Percentiles rank a stretch among this genome's conserved stretches.
Evolutionary conservation across 2,113 vertebrate species (phyloP).

Genomic region (Atrichornis clamosus): DNA sequence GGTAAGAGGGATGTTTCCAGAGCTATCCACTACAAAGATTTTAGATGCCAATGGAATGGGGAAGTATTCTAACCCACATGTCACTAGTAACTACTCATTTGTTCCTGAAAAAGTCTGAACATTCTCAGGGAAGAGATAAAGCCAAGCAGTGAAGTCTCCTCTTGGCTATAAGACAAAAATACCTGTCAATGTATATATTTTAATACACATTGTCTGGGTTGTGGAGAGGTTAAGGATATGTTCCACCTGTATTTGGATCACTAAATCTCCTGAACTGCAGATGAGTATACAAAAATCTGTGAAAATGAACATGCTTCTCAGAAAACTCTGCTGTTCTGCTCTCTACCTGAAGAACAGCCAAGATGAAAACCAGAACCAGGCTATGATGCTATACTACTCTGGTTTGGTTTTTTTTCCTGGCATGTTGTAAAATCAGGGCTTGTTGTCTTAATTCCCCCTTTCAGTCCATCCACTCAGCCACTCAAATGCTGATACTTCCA

Average conservation of each 20-base stretch:
- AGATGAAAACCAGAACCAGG: slow-evolving; percentile 41
- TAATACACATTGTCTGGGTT: neutral
- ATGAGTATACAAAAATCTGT: neutral
- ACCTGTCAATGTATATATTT: neutral
- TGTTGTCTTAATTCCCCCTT: neutral
- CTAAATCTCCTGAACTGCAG: neutral
- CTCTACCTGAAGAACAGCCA: neutral
- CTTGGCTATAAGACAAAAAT: neutral
- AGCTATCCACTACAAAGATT: neutral
- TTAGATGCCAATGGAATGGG: neutral
- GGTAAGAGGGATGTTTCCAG: neutral
- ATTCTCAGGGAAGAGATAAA: neutral
- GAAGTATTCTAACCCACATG: neutral
- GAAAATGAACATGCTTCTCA: neutral
- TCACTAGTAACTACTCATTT: neutral
- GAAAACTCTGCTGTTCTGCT: neutral
- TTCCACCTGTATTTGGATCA: neutral
- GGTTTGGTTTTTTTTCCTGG: neutral
- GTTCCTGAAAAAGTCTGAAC: neutral
- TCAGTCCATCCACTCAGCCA: neutral
- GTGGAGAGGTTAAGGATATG: neutral
- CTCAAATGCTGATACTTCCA: neutral
- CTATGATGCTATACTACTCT: neutral
- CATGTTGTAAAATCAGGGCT: neutral
- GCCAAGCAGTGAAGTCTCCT: neutral